Evolutionary conservation across 2,888 invertebrate genomes (phyloP), one percentile per base, ranked within the genome.

Genomic region (Lysandra coridon): DNA sequence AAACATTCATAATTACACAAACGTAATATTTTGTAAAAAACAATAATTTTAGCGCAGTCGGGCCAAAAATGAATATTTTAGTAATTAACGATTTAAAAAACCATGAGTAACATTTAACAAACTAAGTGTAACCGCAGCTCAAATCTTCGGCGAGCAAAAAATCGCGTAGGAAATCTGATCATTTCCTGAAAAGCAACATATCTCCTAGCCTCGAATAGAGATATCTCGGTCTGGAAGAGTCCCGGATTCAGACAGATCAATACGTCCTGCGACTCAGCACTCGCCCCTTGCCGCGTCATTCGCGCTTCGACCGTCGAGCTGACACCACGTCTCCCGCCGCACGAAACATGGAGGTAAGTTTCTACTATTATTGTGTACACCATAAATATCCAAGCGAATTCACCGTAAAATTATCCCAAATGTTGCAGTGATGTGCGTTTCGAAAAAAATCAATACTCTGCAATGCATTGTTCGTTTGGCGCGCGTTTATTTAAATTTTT

Each of bases 161-260:
- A 78, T 81, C 80, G 75, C 78, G 75, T 80, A 86, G 88, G 89
- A 90, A 89, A 90, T 91, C 88, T 89, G 87, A 87, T 86, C 87
- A 89, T 90, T 90, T 89, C 88, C 88, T 90, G 91, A 89, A 91
- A 88, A 86, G 88, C 83, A 87, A 92, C 92, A 93, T 91, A 92
- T 92, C 88, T 88, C 85, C 87, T 88, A 88, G 88, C 88, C 88
- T 86, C 88, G 88, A 90, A 89, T 89, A 88, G 87, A 89, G 85
- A 85, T 85, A 85, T 86, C 83, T 84, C 83, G 83, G 83, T 87
- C 86, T 87, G 88, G 81, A 81, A 81, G 83, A 84, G 83, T 86
- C 87, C 87, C 87, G 89, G 88, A 87, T 23, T 53, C 88, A 86
- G 88, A 85, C 90, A 88, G 91, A 92, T 92, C 92, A 88, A 92